Base-by-base conservation (phyloP, 2,797 vertebrate species). In the Sciaenops ocellatus region DNA sequence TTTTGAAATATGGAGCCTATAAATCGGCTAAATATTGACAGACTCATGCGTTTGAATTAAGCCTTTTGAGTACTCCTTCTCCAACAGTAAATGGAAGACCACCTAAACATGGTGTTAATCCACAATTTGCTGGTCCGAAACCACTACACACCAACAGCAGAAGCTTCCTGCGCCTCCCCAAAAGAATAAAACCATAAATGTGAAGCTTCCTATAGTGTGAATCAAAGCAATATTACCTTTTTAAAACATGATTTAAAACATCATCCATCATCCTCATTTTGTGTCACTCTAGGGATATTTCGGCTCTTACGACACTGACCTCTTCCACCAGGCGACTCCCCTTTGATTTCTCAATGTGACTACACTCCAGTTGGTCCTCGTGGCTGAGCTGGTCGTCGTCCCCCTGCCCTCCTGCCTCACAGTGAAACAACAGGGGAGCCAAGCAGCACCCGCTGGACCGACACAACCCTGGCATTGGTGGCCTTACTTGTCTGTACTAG, bases 371-470 rank as follows among this genome's bases (percentile, higher is more conserved):
- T 0, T 80, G 86, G 63, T 90, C 87, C 0, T 83, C 83, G 1
- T 76, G 86, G 55, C 89, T 89, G 47, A 90, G 82, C 68, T 66
- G 80, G 52, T 68, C 34, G 11, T 78, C 76, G 3, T 79, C 85
- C 9, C 57, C 78, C 17, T 48, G 64, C 5, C 63, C 51, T 15
- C 34, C 42, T 3, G 50, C 18, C 0, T 47, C 42, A 1, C 47
- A 72, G 18, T 20, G 34, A 0, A 90, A 86, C 41, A 87, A 30
- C 73, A 90, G 75, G 4, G 90, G 91, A 0, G 42, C 80, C 20
- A 91, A 3, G 83, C 92, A 94, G 80, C 93, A 94, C 47, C 70
- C 82, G 5, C 78, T 79, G 63, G 11, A 3, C 69, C 5, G 34
- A 60, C 88, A 93, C 70, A 90, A 26, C 3, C 72, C 60, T 4